Base-by-base conservation (phyloP, 2,888 invertebrate species). In the Brassicogethes aeneus region DNA sequence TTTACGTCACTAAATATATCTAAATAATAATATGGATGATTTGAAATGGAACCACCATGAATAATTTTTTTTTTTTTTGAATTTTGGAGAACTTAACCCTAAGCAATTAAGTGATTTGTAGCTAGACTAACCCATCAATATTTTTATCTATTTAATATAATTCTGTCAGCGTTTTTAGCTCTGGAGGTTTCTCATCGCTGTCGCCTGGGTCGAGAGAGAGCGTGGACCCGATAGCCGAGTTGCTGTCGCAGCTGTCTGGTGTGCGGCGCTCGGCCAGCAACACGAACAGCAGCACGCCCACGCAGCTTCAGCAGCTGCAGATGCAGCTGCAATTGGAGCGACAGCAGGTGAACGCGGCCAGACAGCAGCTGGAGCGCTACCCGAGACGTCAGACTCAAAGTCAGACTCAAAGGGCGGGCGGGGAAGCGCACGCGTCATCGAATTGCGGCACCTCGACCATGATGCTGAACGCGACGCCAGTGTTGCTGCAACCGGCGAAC, bases 181-280 rank as follows among this genome's bases (percentile, higher is more conserved):
- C 90, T 55, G 82, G 87, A 55, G 89, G 87, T 46, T 77, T 91
- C 59, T 85, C 89, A 59, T 85, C 87, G 53, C 71, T 88, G 61
- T 88, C 88, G 57, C 91, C 93, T 54, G 90, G 85, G 60, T 86
- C 86, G 60, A 81, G 94, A 57, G 94, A 94, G 68, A 83, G 89
- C 49, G 94, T 94, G 50, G 96, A 96, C 74, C 95, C 95, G 45
- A 95, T 95, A 61, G 91, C 94, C 49, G 96, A 96, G 74, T 75
- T 96, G 51, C 74, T 96, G 51, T 93, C 94, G 43, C 95, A 95
- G 73, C 75, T 96, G 66, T 93, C 94, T 37, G 93, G 93, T 58
- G 94, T 93, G 53, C 76, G 95, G 60, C 83, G 90, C 58, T 73
- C 74, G 42, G 73, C 76, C 37, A 72, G 73, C 45, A 67, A 64